These are phyloP conservation scores for Aphelocoma californica DNA, from an alignment of 2,797 vertebrate genomes.

Conservation along the genomic window DNA sequence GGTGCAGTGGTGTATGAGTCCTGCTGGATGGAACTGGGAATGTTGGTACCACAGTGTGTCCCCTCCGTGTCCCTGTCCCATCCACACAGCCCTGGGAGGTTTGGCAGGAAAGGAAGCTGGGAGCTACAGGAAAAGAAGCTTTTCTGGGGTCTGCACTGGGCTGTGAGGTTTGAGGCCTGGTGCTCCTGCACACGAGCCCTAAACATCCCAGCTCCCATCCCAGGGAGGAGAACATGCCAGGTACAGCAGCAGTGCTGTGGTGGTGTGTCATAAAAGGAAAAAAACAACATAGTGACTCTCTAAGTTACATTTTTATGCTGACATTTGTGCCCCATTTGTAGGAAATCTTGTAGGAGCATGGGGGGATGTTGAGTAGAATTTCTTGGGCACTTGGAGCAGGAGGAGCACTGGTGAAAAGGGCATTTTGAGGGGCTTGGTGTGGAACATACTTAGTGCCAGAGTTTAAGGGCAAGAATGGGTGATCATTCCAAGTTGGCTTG, in stretches of 20 bases:
- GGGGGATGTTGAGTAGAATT: neutral
- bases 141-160: neutral
- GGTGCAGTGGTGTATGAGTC: neutral
- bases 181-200: accelerated
- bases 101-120: too few relatives aligned
- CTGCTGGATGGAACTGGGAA: neutral
- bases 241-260: neutral
- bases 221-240: neutral
- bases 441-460: neutral
- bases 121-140: neutral
- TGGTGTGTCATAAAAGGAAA: neutral
- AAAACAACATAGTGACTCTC: neutral
- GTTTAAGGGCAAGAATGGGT: neutral
- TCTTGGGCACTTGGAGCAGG: accelerated
- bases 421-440: neutral
- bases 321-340: accelerated
- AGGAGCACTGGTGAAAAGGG: accelerated
- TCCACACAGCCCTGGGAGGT: accelerated
- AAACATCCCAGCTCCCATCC: too few relatives aligned
- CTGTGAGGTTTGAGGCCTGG: neutral
- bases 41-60: neutral
- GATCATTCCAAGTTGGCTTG: neutral
- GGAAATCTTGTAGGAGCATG: neutral
- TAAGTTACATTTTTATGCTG: neutral
- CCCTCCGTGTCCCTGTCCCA: neutral